A percentile compares a stretch with the other conserved stretches of the same genome.
These are phyloP conservation scores for Yasuhikotakia modesta DNA, from an alignment of 2,797 vertebrate species.

Conservation along the genomic window DNA sequence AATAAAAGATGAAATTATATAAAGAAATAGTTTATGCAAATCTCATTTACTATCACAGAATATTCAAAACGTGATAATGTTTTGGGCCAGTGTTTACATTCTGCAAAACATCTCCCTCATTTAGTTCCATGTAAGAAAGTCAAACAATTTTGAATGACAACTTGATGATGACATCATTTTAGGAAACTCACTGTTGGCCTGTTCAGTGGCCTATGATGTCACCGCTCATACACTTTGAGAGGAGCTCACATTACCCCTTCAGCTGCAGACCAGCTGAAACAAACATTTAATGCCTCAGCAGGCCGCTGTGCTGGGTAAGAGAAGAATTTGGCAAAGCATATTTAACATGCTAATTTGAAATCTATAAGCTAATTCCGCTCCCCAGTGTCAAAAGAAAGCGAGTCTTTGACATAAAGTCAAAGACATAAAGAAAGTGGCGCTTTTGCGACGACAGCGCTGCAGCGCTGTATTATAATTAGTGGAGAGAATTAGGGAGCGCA, in stretches of 20 bases:
- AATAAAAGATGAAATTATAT: neutral
- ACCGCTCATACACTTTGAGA: neutral
- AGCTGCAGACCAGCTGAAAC: neutral
- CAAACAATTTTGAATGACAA: neutral
- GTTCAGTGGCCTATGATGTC: neutral
- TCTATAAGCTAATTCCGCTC: neutral
- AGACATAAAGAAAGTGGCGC: slow-evolving; percentile 26
- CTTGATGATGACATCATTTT: too few relatives aligned
- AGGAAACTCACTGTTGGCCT: too few relatives aligned
- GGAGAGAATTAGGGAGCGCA: slow-evolving; percentile 19
- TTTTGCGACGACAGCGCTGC: slow-evolving; percentile 1
- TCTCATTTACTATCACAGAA: neutral
- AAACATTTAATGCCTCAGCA: neutral
- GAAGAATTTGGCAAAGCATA: neutral
- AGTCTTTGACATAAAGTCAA: slow-evolving; percentile 14
- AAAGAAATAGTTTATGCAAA: neutral
- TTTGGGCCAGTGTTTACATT: too few relatives aligned
- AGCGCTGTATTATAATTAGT: slow-evolving; percentile 4
- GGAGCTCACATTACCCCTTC: neutral
- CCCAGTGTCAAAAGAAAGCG: neutral
- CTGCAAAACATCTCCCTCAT: too few relatives aligned
- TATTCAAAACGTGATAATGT: neutral
- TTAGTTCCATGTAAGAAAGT: neutral
- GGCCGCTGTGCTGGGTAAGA: neutral
- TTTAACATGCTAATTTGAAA: neutral